phyloP scores from a whole-genome alignment of 2,113 vertebrate species.

The Steatornis caripensis region DNA sequence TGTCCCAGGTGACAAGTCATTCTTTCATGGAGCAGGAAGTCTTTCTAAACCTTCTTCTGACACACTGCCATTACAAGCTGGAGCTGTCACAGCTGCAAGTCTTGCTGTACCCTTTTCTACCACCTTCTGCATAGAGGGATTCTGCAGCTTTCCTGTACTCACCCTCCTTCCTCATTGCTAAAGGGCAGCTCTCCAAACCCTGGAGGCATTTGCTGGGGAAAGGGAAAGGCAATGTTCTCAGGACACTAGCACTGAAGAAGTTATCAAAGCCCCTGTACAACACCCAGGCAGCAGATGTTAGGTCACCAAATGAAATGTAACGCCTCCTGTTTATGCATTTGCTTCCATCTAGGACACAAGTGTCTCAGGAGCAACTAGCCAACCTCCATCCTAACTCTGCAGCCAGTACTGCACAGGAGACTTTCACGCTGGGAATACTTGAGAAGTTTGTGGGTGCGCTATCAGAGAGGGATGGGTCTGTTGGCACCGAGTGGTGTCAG shows the following conservation, averaged over 20 bases:
- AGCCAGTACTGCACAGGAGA: not conserved
- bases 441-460: not conserved
- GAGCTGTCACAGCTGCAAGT: not conserved
- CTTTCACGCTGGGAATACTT: not conserved
- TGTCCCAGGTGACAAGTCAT: not conserved
- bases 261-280: not conserved
- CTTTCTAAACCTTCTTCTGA: not conserved
- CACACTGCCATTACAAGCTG: not conserved
- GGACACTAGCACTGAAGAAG: not conserved
- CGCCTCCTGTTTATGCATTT: not conserved
- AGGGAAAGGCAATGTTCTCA: not conserved
- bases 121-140: not conserved
- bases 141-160: not conserved
- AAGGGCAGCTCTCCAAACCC: conserved; percentile 18
- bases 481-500: not conserved
- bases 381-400: not conserved
- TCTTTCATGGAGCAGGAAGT: not conserved
- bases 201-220: conserved; percentile 10
- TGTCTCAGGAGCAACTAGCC: not conserved
- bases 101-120: not conserved
- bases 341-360: not conserved
- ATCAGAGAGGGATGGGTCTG: not conserved
- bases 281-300: not conserved
- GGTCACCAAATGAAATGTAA: not conserved
- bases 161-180: conserved; percentile 57